These are phyloP conservation scores for Physella acuta DNA, from an alignment of 1,140 invertebrate species.

Conservation along the genomic window DNA sequence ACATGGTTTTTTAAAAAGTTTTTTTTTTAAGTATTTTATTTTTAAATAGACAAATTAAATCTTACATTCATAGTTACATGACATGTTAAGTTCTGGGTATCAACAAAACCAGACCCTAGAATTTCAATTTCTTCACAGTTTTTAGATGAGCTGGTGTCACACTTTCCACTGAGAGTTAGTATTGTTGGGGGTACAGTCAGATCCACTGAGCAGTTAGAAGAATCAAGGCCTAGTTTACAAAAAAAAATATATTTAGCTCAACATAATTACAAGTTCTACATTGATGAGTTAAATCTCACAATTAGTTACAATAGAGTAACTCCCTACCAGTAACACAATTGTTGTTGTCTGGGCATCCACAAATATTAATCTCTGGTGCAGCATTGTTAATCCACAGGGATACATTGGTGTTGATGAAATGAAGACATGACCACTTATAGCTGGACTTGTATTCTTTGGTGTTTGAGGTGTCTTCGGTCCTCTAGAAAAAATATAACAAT, in stretches of 20 bases:
- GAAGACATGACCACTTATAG: neutral
- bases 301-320: too few relatives aligned
- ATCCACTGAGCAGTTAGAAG: constrained; percentile 35
- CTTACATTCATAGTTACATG: constrained; percentile 22
- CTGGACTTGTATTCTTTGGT: neutral
- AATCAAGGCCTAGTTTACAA: constrained; percentile 33
- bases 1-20: too few relatives aligned
- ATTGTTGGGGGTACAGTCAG: constrained; percentile 24
- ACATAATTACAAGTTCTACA: neutral
- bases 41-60: neutral
- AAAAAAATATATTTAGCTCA: too few relatives aligned
- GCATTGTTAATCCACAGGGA: constrained; percentile 23
- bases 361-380: too few relatives aligned
- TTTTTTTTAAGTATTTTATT: too few relatives aligned
- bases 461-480: neutral
- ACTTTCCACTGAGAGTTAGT: constrained; percentile 17
- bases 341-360: too few relatives aligned
- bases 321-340: too few relatives aligned
- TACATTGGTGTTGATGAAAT: constrained; percentile 24
- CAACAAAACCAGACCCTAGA: constrained; percentile 23
- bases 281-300: too few relatives aligned
- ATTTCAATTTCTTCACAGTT: constrained; percentile 3
- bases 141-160: constrained; percentile 21
- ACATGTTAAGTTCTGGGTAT: constrained; percentile 19
- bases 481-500: neutral